phyloP scores from a whole-genome alignment of 2,888 invertebrate genomes.

The Drosophila prostipennis region DNA sequence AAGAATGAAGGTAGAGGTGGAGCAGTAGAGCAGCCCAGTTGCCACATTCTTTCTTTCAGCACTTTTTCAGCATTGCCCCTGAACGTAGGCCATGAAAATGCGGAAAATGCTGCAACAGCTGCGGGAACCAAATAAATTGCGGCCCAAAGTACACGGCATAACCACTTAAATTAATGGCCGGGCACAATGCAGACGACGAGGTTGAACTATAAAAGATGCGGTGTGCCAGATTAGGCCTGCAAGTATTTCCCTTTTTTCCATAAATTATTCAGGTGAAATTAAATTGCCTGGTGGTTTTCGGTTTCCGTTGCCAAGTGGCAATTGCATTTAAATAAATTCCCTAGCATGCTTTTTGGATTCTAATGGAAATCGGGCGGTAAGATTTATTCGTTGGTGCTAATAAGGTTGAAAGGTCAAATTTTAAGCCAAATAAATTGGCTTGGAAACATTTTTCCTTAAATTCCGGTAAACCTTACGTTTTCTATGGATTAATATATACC shows the following conservation, averaged over 20 bases:
- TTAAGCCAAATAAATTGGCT: background rate
- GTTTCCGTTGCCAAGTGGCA: background rate
- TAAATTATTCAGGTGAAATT: constrained; percentile 17
- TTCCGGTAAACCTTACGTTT: too few species aligned
- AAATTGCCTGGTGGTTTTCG: constrained; percentile 12
- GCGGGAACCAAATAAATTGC: constrained; percentile 41
- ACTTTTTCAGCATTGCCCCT: constrained; percentile 45
- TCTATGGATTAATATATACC: too few species aligned
- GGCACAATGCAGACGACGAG: constrained; percentile 15
- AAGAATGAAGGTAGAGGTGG: background rate
- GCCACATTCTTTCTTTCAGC: constrained; percentile 24
- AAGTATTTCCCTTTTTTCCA: background rate
- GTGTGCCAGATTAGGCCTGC: constrained; percentile 20
- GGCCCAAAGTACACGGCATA: constrained; percentile 31
- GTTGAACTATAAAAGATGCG: constrained; percentile 32
- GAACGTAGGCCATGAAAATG: constrained; percentile 56
- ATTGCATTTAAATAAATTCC: constrained; percentile 1
- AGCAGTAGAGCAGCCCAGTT: constrained; percentile 19
- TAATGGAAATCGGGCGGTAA: background rate
- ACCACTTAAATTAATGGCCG: constrained; percentile 41
- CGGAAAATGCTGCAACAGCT: constrained; percentile 54
- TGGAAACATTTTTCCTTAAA: background rate
- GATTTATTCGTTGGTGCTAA: background rate
- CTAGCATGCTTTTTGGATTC: constrained; percentile 24
- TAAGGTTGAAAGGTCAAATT: background rate